Conservation (phyloP, 2,888 invertebrate genomes). For the Cephus spinipes region DNA sequence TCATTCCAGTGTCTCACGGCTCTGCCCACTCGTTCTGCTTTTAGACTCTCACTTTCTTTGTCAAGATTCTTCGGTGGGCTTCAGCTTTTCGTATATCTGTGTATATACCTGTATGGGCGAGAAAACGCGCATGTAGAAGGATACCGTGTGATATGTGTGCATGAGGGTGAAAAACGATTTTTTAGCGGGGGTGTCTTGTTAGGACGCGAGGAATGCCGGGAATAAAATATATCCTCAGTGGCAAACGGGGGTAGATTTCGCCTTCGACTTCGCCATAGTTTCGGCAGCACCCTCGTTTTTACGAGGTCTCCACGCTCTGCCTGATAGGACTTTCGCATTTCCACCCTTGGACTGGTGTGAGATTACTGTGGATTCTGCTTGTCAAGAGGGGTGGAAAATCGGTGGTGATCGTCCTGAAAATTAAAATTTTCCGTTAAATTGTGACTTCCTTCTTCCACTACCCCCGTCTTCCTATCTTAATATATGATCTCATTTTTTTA, state of each 20-base stretch:
- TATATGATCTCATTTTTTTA: not conserved
- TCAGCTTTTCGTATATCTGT: not conserved
- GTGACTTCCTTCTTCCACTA: not conserved
- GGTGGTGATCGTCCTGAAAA: not conserved
- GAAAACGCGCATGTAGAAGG: not conserved
- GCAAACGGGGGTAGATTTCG: not conserved
- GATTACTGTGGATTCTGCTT: not conserved
- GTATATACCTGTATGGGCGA: not conserved
- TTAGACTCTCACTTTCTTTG: not conserved
- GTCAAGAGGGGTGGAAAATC: not conserved
- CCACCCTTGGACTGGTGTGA: not conserved
- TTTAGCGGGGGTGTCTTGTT: conserved; percentile 6
- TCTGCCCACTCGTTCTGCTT: not conserved
- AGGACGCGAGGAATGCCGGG: conserved; percentile 2
- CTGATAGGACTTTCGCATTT: not conserved
- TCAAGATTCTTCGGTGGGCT: too few relatives aligned
- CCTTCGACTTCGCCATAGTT: not conserved
- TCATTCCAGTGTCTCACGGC: not conserved
- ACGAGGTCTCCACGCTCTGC: not conserved
- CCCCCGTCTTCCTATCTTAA: not conserved
- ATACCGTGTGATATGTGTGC: not conserved
- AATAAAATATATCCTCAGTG: conserved; percentile 1
- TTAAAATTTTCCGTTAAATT: not conserved
- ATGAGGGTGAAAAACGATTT: conserved; percentile 1
- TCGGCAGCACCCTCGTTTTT: not conserved